Evolutionary conservation across 2,888 invertebrate species (phyloP).

Genomic region (Lucinisca nassula): DNA sequence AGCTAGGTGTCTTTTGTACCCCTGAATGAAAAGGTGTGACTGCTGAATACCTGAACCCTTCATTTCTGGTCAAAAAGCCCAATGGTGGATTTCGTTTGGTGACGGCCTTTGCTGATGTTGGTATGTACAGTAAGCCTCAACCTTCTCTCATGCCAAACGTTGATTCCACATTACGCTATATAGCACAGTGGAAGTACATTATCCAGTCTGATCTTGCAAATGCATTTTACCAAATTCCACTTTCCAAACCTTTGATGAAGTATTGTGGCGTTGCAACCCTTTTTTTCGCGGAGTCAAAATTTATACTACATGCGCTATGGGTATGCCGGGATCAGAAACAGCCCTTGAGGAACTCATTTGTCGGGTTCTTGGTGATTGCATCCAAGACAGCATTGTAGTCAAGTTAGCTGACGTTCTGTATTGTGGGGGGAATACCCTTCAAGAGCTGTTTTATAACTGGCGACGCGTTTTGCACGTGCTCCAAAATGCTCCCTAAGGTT

Average conservation of each 20-base stretch:
- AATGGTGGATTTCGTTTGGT: conserved; percentile 67
- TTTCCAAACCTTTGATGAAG: too few relatives aligned
- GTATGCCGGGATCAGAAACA: too few relatives aligned
- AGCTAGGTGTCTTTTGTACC: conserved; percentile 58
- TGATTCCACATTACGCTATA: conserved; percentile 54
- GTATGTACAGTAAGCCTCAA: conserved; percentile 72
- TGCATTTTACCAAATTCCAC: too few relatives aligned
- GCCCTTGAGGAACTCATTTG: too few relatives aligned
- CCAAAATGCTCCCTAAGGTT: too few relatives aligned
- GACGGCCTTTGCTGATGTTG: conserved; percentile 71
- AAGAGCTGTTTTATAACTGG: conserved; percentile 51
- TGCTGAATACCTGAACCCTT: conserved; percentile 75
- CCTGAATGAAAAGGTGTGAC: conserved; percentile 64
- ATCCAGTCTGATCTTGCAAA: too few relatives aligned
- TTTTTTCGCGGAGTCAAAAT: conserved; percentile 67
- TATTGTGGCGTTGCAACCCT: too few relatives aligned
- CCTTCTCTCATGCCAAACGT: conserved; percentile 62
- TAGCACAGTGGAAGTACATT: conserved; percentile 70
- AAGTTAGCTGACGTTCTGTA: too few relatives aligned
- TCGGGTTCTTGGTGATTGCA: too few relatives aligned
- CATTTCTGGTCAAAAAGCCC: conserved; percentile 72
- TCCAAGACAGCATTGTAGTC: too few relatives aligned
- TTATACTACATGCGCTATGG: conserved; percentile 74
- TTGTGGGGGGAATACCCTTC: too few relatives aligned
- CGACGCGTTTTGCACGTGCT: conserved; percentile 28